Percentiles rank a stretch among this genome's conserved stretches.
phyloP scores from a whole-genome alignment of 2,888 invertebrate species.

The Tolmerus cingulatus region DNA sequence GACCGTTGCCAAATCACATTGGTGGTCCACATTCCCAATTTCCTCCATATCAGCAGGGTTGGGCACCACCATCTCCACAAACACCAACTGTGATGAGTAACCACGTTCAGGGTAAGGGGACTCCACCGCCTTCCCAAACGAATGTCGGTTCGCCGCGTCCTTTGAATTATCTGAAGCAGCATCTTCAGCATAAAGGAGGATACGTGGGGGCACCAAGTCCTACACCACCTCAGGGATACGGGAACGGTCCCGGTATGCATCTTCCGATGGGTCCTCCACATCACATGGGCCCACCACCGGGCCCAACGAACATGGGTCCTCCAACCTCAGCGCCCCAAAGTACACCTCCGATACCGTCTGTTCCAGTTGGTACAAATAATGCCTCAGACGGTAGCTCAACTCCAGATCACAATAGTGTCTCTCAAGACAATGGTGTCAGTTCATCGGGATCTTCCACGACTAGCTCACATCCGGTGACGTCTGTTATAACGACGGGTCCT shows the following conservation, averaged over 20 bases:
- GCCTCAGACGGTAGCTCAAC: slow-evolving; percentile 55
- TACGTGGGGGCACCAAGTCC: slow-evolving; percentile 66
- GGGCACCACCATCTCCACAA: slow-evolving; percentile 61
- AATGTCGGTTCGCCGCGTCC: slow-evolving; percentile 64
- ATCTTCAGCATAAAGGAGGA: slow-evolving; percentile 75
- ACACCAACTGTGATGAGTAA: slow-evolving; percentile 59
- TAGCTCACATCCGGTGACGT: slow-evolving; percentile 77
- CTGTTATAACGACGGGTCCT: slow-evolving; percentile 88
- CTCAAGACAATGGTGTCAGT: slow-evolving; percentile 70
- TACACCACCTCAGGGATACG: slow-evolving; percentile 69
- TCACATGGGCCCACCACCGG: slow-evolving; percentile 67
- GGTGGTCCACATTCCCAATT: slow-evolving; percentile 63
- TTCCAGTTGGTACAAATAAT: slow-evolving; percentile 62
- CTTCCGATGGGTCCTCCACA: slow-evolving; percentile 69
- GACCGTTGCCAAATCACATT: slow-evolving; percentile 68
- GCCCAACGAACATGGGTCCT: slow-evolving; percentile 74
- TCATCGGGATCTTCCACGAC: slow-evolving; percentile 61
- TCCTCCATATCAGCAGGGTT: slow-evolving; percentile 62
- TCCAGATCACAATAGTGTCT: slow-evolving; percentile 61
- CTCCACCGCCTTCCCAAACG: slow-evolving; percentile 64
- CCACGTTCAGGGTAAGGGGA: slow-evolving; percentile 61
- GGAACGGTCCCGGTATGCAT: slow-evolving; percentile 66
- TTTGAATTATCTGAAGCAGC: slow-evolving; percentile 74
- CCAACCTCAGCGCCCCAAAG: slow-evolving; percentile 66
- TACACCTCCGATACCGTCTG: slow-evolving; percentile 55